These are phyloP conservation scores for Myotis daubentonii DNA, from an alignment of 2,797 vertebrate genomes.

Conservation along the genomic window DNA sequence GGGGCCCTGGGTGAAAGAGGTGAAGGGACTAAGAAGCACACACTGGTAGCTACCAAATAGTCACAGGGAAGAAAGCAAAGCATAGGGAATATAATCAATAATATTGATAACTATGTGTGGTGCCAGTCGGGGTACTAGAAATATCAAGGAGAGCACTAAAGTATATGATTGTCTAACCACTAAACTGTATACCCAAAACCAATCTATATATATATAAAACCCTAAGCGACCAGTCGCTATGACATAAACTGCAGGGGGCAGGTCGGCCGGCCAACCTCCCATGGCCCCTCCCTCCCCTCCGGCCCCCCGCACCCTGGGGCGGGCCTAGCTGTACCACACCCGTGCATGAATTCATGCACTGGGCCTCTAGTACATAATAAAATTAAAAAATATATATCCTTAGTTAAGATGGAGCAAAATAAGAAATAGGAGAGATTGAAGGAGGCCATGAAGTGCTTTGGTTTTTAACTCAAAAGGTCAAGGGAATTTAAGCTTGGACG, in stretches of 20 bases:
- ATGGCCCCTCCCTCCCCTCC: too few species aligned
- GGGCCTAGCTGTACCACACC: too few species aligned
- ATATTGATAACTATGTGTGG: not conserved
- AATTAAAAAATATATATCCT: not conserved
- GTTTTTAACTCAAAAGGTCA: not conserved
- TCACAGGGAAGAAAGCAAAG: not conserved
- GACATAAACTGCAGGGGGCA: too few species aligned
- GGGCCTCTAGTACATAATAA: too few species aligned
- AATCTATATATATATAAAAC: too few species aligned
- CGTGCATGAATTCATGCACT: too few species aligned
- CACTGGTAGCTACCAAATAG: not conserved
- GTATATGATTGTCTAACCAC: not conserved
- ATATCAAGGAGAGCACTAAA: not conserved
- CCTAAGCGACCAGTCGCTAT: too few species aligned
- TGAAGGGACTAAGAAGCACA: not conserved
- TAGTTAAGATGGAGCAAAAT: not conserved
- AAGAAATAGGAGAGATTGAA: not conserved
- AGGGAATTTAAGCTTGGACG: constrained; percentile 44
- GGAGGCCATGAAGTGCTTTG: not conserved
- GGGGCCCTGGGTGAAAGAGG: not conserved
- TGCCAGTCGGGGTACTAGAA: not conserved
- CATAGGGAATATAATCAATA: not conserved
- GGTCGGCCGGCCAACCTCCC: too few species aligned
- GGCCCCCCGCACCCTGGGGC: too few species aligned
- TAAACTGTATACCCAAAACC: not conserved